phyloP scores from a whole-genome alignment of 1,140 invertebrate genomes.

The Alviniconcha marisindica region DNA sequence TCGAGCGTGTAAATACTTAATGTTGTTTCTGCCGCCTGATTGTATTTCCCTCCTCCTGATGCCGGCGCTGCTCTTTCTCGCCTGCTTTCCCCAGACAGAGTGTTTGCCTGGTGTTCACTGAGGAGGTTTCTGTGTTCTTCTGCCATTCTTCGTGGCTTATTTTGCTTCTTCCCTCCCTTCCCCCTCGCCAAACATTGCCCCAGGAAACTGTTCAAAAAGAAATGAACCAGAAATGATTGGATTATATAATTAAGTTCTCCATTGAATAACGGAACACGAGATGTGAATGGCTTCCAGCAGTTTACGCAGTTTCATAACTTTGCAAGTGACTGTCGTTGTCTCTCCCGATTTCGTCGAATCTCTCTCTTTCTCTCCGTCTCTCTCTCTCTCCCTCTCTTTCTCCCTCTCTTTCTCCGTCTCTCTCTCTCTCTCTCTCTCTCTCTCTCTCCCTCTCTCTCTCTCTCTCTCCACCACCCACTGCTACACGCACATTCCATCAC shows the following conservation, averaged over 20 bases:
- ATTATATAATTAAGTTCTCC: neutral
- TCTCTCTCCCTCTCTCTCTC: neutral
- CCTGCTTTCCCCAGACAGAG: neutral
- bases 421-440: neutral
- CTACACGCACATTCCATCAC: neutral
- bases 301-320: no score
- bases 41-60: neutral
- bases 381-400: no score
- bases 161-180: neutral
- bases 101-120: slow-evolving; percentile 8
- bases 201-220: neutral
- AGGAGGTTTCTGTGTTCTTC: no score
- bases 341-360: no score
- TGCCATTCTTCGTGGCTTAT: no score
- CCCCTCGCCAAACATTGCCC: neutral
- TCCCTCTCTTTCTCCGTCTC: no score
- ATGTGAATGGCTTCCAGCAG: no score
- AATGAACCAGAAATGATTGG: neutral
- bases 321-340: no score
- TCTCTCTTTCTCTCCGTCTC: no score
- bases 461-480: neutral
- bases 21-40: slow-evolving; percentile 17
- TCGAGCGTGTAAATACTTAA: slow-evolving; percentile 14
- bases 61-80: neutral
- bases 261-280: no score